These are phyloP conservation scores for Panthera leo DNA, from an alignment of 2,113 vertebrate genomes.

Conservation along the genomic window DNA sequence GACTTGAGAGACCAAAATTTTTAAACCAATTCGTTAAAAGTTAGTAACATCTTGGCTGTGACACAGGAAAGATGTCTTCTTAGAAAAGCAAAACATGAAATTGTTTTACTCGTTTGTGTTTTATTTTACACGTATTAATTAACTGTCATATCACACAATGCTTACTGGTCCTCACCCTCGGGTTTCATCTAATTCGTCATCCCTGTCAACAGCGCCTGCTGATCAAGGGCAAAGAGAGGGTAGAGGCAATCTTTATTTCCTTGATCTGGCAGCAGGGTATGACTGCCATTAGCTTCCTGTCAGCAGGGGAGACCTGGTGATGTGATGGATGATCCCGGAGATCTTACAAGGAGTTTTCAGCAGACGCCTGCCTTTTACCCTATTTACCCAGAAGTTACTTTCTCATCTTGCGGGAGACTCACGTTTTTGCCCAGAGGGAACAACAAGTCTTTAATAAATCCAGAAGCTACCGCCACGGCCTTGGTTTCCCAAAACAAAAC, in stretches of 20 bases:
- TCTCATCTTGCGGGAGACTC: constrained; percentile 1
- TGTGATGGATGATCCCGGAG: background rate
- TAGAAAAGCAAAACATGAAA: background rate
- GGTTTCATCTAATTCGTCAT: constrained; percentile 29
- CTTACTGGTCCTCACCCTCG: background rate
- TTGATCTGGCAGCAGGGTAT: background rate
- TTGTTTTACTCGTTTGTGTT: background rate
- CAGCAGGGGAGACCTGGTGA: background rate
- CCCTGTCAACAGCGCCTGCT: background rate
- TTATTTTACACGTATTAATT: constrained; percentile 3
- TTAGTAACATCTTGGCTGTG: background rate
- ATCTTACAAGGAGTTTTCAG: background rate
- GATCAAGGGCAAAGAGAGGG: constrained; percentile 38
- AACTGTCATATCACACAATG: background rate
- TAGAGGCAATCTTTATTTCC: background rate
- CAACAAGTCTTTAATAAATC: background rate
- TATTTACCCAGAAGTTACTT: background rate
- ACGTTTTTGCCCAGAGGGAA: constrained; percentile 22
- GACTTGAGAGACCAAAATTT: background rate
- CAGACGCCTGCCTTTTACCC: background rate
- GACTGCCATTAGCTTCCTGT: constrained; percentile 16
- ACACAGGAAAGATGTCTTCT: background rate
- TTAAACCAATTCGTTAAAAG: background rate
- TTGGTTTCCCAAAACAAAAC: background rate
- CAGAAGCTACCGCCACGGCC: background rate